These are phyloP conservation scores for Argyrosomus regius DNA, from an alignment of 2,797 vertebrate genomes.

Conservation along the genomic window DNA sequence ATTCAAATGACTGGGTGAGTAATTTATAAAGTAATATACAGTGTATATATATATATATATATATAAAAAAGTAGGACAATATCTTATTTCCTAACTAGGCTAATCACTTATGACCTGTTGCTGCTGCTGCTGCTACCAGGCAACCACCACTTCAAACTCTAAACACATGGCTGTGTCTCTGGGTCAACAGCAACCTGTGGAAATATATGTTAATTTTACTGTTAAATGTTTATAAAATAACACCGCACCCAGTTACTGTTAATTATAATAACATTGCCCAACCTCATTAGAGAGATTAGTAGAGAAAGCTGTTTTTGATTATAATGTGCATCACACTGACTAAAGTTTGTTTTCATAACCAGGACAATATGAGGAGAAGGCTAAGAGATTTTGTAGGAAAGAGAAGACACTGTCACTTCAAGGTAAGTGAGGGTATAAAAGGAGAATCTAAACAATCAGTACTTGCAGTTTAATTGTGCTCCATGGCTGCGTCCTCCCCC, in stretches of 20 bases:
- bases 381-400: conserved; percentile 55
- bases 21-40: not conserved
- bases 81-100: not conserved
- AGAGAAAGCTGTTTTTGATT: not conserved
- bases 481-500: not conserved
- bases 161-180: conserved; percentile 48
- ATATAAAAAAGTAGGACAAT: conserved; percentile 12
- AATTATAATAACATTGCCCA: not conserved
- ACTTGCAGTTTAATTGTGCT: not conserved
- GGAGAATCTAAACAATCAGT: not conserved
- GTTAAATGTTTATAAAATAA: not conserved
- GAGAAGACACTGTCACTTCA: conserved; percentile 52
- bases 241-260: not conserved
- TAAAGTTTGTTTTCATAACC: conserved; percentile 11
- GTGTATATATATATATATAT: too few species aligned
- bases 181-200: not conserved
- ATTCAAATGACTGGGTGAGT: conserved; percentile 65
- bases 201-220: not conserved
- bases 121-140: conserved; percentile 52
- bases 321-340: not conserved
- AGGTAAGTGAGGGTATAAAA: conserved; percentile 65
- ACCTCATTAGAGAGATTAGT: too few species aligned
- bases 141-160: conserved; percentile 65
- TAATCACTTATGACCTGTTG: conserved; percentile 21
- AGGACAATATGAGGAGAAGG: conserved; percentile 50